phyloP scores from a whole-genome alignment of 2,888 invertebrate species.

The Volucella zonaria region DNA sequence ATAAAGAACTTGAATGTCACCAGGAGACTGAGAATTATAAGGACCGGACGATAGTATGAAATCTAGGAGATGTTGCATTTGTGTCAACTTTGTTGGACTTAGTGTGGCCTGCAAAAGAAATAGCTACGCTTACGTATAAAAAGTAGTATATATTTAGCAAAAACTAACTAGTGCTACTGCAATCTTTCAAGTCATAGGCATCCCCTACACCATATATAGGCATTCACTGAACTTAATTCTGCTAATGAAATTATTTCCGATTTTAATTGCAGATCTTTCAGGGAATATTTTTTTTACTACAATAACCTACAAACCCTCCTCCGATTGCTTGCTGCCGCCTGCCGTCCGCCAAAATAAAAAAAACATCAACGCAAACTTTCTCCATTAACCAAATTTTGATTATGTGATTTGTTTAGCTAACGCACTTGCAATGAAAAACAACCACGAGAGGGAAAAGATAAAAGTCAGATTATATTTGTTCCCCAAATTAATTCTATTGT shows the following conservation, averaged over 20 bases:
- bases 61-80: too few species aligned
- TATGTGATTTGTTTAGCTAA: constrained; percentile 58
- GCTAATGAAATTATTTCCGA: constrained; percentile 62
- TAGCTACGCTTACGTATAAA: too few species aligned
- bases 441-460: constrained; percentile 42
- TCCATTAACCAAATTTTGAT: constrained; percentile 72
- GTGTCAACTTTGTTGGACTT: too few species aligned
- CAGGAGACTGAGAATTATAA: too few species aligned
- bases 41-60: too few species aligned
- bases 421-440: constrained; percentile 51
- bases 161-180: background rate
- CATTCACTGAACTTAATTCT: constrained; percentile 15
- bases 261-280: constrained; percentile 67
- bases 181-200: background rate
- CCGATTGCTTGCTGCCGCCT: too few species aligned
- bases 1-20: too few species aligned
- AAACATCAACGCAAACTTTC: constrained; percentile 61
- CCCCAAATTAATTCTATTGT: constrained; percentile 70
- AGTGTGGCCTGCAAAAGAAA: too few species aligned
- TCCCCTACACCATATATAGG: background rate
- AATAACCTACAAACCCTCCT: background rate
- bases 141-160: too few species aligned
- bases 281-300: constrained; percentile 12
- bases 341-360: background rate
- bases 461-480: constrained; percentile 66